phyloP scores from a whole-genome alignment of 2,797 vertebrate species.

The Pseudochirops corinnae region DNA sequence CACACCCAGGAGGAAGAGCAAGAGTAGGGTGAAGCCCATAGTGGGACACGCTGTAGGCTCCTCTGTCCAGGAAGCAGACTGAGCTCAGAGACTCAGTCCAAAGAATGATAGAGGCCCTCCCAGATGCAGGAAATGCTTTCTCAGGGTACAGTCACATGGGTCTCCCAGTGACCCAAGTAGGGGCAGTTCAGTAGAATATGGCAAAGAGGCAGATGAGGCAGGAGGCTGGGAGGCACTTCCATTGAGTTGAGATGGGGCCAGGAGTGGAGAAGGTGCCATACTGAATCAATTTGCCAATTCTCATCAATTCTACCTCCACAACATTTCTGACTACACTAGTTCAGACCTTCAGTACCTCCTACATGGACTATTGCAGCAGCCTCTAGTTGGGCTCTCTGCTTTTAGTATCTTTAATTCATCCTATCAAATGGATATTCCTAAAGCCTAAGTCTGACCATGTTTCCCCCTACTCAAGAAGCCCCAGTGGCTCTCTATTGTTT shows the following conservation, averaged over 20 bases:
- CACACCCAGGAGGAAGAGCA: conserved; percentile 57
- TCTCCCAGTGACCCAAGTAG: neutral
- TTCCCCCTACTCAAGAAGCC: neutral
- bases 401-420: neutral
- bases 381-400: neutral
- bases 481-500: neutral
- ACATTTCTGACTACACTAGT: neutral
- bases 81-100: neutral
- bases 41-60: conserved; percentile 7
- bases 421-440: neutral
- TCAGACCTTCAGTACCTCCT: neutral
- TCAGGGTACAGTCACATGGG: conserved; percentile 60
- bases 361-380: neutral
- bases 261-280: neutral
- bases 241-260: neutral
- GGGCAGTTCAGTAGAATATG: neutral
- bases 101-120: conserved; percentile 41
- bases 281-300: neutral
- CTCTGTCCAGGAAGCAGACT: neutral
- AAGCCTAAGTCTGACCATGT: neutral
- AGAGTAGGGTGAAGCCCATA: conserved; percentile 60
- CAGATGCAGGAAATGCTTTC: conserved; percentile 68
- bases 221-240: conserved; percentile 5
- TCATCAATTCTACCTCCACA: neutral
- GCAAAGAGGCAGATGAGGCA: neutral